Conservation (phyloP, 2,888 invertebrate genomes). For the Catocala nupta region DNA sequence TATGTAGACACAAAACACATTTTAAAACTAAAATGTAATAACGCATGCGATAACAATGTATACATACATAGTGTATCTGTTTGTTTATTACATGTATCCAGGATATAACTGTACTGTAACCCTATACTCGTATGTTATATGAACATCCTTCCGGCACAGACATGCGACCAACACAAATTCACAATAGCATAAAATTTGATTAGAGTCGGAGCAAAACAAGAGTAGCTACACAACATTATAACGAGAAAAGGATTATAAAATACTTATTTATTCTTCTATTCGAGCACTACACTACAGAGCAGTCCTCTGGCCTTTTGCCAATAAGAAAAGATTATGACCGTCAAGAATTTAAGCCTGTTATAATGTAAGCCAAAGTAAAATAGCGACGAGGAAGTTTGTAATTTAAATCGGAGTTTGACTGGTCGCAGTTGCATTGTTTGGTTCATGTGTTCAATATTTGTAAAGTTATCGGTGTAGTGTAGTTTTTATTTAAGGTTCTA, state of each 20-base stretch:
- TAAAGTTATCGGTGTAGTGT: too few species aligned
- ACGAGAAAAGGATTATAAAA: conserved; percentile 18
- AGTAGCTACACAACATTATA: conserved; percentile 9
- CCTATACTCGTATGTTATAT: conserved; percentile 2
- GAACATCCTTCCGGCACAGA: conserved; percentile 10
- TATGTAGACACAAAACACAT: too few species aligned
- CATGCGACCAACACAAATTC: conserved; percentile 13
- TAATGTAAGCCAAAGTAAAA: conserved; percentile 4
- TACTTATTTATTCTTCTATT: conserved; percentile 13
- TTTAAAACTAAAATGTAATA: too few species aligned
- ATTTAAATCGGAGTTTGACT: conserved; percentile 1
- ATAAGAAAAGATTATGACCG: conserved; percentile 10
- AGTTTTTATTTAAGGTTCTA: too few species aligned
- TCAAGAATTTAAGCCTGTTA: conserved; percentile 8
- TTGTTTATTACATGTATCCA: neutral
- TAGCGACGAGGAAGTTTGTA: neutral
- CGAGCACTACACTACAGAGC: neutral
- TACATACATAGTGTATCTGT: too few species aligned
- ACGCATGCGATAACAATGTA: too few species aligned
- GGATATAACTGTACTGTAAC: neutral
- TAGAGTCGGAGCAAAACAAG: conserved; percentile 11
- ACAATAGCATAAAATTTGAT: conserved; percentile 22
- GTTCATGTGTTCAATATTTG: neutral
- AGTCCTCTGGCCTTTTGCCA: conserved; percentile 13
- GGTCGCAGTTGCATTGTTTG: neutral